These are phyloP conservation scores for Ichneumoninae sp. DNA, from an alignment of 2,888 invertebrate species.

Conservation along the genomic window DNA sequence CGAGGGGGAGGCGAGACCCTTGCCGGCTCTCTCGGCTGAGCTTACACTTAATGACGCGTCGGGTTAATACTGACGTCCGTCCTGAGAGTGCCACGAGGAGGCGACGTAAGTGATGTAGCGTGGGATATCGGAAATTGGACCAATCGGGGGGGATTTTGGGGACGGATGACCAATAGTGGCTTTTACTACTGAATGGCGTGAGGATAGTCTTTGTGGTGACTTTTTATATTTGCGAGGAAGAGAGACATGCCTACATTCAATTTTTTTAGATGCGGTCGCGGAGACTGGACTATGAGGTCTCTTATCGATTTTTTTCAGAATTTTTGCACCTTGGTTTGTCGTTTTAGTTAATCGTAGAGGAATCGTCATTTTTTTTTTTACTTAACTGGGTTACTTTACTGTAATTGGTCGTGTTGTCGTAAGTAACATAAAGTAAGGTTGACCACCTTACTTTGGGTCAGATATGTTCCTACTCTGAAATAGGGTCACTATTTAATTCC, in stretches of 20 bases:
- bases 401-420: too few relatives aligned
- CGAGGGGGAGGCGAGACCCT: neutral
- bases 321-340: neutral
- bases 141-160: neutral
- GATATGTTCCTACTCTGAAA: too few relatives aligned
- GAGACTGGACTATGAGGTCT: neutral
- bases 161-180: conserved; percentile 19
- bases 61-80: too few relatives aligned
- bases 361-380: too few relatives aligned
- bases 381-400: too few relatives aligned
- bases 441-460: too few relatives aligned
- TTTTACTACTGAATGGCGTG: conserved; percentile 21
- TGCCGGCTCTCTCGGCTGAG: neutral
- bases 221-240: neutral
- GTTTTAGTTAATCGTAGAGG: too few relatives aligned
- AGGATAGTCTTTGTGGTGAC: neutral
- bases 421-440: too few relatives aligned
- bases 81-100: neutral
- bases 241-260: neutral
- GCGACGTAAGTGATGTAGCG: neutral
- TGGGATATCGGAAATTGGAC: neutral
- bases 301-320: neutral
- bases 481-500: too few relatives aligned
- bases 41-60: too few relatives aligned
- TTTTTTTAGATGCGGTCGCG: neutral